Percentiles rank a stretch among this genome's conserved stretches.
Conservation (phyloP, 2,113 vertebrate genomes). For the Entelurus aequoreus region DNA sequence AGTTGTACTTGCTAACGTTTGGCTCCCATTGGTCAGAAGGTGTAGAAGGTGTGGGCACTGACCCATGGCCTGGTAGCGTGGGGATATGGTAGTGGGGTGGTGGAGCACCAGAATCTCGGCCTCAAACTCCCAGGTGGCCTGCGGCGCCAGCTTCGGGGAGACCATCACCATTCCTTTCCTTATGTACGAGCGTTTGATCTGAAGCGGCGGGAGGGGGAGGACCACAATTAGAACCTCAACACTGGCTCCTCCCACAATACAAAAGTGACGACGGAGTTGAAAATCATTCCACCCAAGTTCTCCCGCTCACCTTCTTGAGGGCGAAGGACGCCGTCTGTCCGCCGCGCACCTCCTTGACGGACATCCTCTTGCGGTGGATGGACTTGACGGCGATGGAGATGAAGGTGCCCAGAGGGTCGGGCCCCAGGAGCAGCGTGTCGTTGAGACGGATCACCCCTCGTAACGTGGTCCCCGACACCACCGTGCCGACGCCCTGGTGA, state of each 20-base stretch:
- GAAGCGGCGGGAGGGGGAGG: neutral
- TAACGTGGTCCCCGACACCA: constrained; percentile 93
- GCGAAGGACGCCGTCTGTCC: constrained; percentile 97
- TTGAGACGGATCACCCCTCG: constrained; percentile 93
- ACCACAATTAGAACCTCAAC: neutral
- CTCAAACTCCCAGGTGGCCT: constrained; percentile 98
- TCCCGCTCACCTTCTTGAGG: constrained; percentile 85
- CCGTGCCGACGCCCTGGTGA: constrained; percentile 89
- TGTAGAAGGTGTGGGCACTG: constrained; percentile 25
- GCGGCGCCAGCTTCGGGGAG: constrained; percentile 88
- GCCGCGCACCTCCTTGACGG: constrained; percentile 93
- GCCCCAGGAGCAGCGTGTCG: constrained; percentile 90
- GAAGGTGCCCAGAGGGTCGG: constrained; percentile 93
- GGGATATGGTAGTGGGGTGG: constrained; percentile 96
- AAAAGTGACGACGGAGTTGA: too few relatives aligned
- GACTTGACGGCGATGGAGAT: constrained; percentile 93
- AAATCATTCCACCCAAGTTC: neutral
- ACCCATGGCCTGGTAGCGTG: constrained; percentile 98
- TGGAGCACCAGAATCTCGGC: constrained; percentile 96
- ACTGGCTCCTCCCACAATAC: too few relatives aligned
- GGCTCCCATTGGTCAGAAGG: too few relatives aligned
- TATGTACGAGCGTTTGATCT: constrained; percentile 98
- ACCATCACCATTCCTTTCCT: constrained; percentile 99
- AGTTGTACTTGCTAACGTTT: too few relatives aligned
- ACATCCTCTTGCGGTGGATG: constrained; percentile 97